Conservation (phyloP, 1,140 invertebrate species). For the Lordiphosa stackelbergi region DNA sequence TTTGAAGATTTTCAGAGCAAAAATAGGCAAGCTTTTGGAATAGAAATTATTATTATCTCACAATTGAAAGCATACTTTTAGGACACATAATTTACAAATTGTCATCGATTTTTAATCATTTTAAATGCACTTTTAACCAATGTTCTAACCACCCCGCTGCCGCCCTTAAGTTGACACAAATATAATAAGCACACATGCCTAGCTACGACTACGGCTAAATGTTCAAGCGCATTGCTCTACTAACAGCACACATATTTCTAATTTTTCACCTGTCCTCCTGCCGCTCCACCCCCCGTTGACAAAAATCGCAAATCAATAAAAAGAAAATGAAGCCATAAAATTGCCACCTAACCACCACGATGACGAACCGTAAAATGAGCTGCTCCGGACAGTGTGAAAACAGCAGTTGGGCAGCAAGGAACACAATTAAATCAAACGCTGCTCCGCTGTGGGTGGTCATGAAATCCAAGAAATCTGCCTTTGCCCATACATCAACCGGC, state of each 20-base stretch:
- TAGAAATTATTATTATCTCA: no score
- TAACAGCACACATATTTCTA: constrained; percentile 29
- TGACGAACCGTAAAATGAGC: constrained; percentile 13
- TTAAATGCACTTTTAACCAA: constrained; percentile 15
- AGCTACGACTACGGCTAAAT: constrained; percentile 20
- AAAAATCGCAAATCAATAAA: constrained; percentile 61
- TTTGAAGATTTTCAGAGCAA: no score
- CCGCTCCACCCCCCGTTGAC: constrained; percentile 1
- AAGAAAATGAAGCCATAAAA: constrained; percentile 56
- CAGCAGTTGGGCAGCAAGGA: constrained; percentile 33
- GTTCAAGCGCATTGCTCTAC: constrained; percentile 60
- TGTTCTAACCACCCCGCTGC: background rate
- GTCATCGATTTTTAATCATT: background rate
- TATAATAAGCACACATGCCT: constrained; percentile 54
- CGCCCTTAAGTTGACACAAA: constrained; percentile 45
- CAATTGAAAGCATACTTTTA: no score
- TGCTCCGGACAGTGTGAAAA: constrained; percentile 34
- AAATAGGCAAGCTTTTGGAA: no score
- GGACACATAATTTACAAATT: no score
- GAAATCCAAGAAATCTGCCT: constrained; percentile 70
- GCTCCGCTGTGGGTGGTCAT: constrained; percentile 46
- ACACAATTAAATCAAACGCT: constrained; percentile 14
- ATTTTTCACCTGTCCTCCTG: constrained; percentile 24
- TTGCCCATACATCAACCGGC: constrained; percentile 67
- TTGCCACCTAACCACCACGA: constrained; percentile 13